Evolutionary conservation across 1,140 invertebrate species (phyloP).

Genomic region (Megathymus violae): DNA sequence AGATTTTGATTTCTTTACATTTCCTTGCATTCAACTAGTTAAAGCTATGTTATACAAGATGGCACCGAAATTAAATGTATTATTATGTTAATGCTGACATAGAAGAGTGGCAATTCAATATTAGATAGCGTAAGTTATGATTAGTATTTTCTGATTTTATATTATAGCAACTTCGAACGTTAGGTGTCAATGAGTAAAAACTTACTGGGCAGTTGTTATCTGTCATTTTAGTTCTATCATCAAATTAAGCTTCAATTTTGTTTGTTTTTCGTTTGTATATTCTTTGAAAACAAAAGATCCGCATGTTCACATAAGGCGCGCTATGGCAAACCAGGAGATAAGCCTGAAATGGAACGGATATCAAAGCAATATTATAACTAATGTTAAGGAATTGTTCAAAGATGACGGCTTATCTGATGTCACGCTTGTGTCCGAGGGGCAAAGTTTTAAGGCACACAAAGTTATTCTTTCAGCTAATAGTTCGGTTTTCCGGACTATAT

Average conservation of each 20-base stretch:
- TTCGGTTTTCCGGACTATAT: slow-evolving; percentile 88
- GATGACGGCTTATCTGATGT: slow-evolving; percentile 89
- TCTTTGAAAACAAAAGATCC: slow-evolving; percentile 39
- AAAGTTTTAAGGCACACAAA: slow-evolving; percentile 88
- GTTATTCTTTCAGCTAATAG: slow-evolving; percentile 89
- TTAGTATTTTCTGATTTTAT: no score
- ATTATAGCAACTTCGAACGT: no score
- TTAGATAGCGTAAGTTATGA: no score
- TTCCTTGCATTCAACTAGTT: no score
- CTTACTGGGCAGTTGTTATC: background rate
- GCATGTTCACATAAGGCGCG: slow-evolving; percentile 41
- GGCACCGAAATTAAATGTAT: no score
- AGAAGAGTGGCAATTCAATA: no score
- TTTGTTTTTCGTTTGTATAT: slow-evolving; percentile 41
- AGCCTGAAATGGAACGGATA: slow-evolving; percentile 88
- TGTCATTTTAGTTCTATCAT: background rate
- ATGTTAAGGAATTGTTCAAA: slow-evolving; percentile 86
- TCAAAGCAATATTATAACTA: slow-evolving; percentile 86
- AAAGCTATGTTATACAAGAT: no score
- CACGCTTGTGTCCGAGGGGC: slow-evolving; percentile 88
- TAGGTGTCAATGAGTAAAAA: no score
- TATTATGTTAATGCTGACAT: no score
- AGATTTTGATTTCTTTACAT: no score
- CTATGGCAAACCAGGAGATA: slow-evolving; percentile 84
- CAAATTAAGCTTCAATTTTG: slow-evolving; percentile 28